These are phyloP conservation scores for Austrofundulus limnaeus DNA, from an alignment of 2,113 vertebrate species.

Conservation along the genomic window DNA sequence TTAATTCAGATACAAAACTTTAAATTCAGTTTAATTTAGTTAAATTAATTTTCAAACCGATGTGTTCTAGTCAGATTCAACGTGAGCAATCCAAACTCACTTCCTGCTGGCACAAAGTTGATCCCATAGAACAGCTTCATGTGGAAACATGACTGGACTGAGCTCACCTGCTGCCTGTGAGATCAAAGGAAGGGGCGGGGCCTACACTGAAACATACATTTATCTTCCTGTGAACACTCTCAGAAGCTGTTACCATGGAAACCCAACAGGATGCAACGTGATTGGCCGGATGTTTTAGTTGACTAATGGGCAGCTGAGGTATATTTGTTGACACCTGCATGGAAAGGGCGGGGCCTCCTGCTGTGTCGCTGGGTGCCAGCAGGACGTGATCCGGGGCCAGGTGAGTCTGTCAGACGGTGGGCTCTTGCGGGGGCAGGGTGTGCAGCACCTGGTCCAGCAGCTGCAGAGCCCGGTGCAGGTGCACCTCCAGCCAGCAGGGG, in stretches of 20 bases:
- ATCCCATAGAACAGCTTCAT: background rate
- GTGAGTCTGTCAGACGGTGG: slow-evolving; percentile 32
- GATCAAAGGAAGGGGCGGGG: too few species aligned
- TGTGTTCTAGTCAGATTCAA: too few species aligned
- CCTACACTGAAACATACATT: background rate
- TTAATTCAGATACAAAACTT: too few species aligned
- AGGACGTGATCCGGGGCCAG: background rate
- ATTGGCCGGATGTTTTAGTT: slow-evolving; percentile 22
- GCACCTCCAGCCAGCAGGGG: slow-evolving; percentile 85
- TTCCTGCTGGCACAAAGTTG: too few species aligned
- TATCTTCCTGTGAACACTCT: background rate
- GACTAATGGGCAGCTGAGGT: slow-evolving; percentile 7
- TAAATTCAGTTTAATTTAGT: too few species aligned
- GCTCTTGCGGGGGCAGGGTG: slow-evolving; percentile 77
- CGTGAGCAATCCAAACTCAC: too few species aligned
- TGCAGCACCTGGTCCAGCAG: slow-evolving; percentile 85
- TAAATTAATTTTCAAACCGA: too few species aligned
- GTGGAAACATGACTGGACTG: background rate
- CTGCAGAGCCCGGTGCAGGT: slow-evolving; percentile 82
- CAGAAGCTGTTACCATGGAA: slow-evolving; percentile 17
- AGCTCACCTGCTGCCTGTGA: background rate
- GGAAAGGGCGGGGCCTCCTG: background rate
- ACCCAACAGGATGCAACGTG: background rate
- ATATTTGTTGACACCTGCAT: background rate
- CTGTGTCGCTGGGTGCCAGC: background rate